Base-by-base conservation (phyloP, 2,113 vertebrate genomes). In the Sebastes fasciatus region DNA sequence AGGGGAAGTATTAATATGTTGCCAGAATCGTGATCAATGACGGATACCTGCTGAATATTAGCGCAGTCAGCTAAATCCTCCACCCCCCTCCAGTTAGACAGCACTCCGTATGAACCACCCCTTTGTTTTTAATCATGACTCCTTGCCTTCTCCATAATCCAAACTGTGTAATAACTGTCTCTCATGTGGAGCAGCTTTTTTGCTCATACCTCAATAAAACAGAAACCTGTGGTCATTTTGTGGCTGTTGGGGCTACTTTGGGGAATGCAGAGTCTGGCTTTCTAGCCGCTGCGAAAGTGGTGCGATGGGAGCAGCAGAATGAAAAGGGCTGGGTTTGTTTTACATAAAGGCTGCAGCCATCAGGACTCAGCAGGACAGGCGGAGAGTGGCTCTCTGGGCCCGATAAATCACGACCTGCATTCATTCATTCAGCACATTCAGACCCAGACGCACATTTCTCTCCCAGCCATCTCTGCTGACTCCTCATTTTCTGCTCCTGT, bases 391-490 rank as follows among this genome's bases (percentile, higher is more conserved):
- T 92, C 90, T 90, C 75, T 68, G 78, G 90, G 89, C 79, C 90
- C 86, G 90, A 95, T 95, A 95, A 95, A 95, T 95, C 94, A 95
- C 70, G 80, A 86, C 91, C 93, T 87, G 87, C 86, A 85, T 86
- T 88, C 93, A 91, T 94, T 94, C 94, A 93, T 94, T 95, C 94
- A 90, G 94, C 91, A 93, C 93, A 94, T 95, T 94, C 89, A 91
- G 87, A 86, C 89, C 77, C 86, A 93, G 92, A 84, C 90, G 70
- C 89, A 83, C 86, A 91, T 92, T 90, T 91, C 87, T 92, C 91
- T 88, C 64, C 79, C 72, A 80, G 88, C 83, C 83, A 79, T 83
- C 88, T 92, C 88, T 95, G 95, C 94, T 95, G 95, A 95, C 93
- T 94, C 85, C 81, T 90, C 92, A 85, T 86, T 95, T 95, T 51